These are phyloP conservation scores for Hymenopus coronatus DNA, from an alignment of 2,888 invertebrate genomes.

Conservation along the genomic window DNA sequence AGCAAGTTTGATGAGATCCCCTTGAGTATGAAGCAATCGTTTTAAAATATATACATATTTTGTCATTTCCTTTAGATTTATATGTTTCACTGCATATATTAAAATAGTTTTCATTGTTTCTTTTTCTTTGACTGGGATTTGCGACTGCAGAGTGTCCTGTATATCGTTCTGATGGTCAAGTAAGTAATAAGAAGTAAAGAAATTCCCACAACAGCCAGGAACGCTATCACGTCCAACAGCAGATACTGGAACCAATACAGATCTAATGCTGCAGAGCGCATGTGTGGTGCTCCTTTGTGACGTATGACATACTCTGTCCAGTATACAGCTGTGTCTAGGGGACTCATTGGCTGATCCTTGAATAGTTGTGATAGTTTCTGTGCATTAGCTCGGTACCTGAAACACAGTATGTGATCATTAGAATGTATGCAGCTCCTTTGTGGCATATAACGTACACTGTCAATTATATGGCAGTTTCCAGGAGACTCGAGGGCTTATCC, in stretches of 20 bases:
- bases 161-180: neutral
- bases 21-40: no score
- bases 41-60: no score
- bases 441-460: no score
- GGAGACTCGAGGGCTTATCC: no score
- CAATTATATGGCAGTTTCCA: no score
- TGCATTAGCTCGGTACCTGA: neutral
- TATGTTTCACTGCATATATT: no score
- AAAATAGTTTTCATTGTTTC: neutral
- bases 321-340: neutral
- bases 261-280: neutral
- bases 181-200: neutral
- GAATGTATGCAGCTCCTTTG: no score
- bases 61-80: no score
- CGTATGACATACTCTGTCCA: neutral
- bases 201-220: neutral
- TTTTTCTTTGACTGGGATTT: neutral
- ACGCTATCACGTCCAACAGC: neutral
- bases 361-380: neutral
- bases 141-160: neutral
- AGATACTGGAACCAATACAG: neutral
- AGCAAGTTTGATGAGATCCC: no score
- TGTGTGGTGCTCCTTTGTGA: neutral
- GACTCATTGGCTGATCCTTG: neutral
- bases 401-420: neutral